Percentiles rank a stretch among this genome's conserved stretches.
Conservation (phyloP, 2,113 vertebrate genomes). For the Struthio camelus region DNA sequence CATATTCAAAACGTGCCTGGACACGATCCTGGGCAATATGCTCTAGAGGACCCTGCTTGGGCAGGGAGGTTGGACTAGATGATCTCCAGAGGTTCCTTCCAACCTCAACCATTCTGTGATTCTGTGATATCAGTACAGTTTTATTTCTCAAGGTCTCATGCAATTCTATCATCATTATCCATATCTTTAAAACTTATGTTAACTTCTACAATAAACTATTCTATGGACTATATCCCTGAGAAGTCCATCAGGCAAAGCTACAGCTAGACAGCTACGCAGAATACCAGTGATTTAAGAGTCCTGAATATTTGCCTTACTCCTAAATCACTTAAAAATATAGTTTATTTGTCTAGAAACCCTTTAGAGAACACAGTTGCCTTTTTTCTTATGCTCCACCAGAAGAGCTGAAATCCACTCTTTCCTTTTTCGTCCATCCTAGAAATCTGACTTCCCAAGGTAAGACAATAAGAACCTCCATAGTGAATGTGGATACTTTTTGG, state of each 20-base stretch:
- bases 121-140: not conserved
- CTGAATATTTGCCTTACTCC: not conserved
- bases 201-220: not conserved
- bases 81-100: too few relatives aligned
- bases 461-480: not conserved
- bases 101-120: too few relatives aligned
- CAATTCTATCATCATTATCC: not conserved
- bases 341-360: not conserved
- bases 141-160: fast-evolving
- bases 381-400: not conserved
- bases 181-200: not conserved
- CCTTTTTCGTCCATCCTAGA: not conserved
- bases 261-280: not conserved
- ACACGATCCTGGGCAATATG: too few relatives aligned
- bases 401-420: not conserved
- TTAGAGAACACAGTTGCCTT: not conserved
- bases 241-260: not conserved
- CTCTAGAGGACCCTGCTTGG: too few relatives aligned
- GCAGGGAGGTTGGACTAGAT: too few relatives aligned
- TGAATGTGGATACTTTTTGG: not conserved
- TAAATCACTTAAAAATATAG: not conserved
- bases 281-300: not conserved
- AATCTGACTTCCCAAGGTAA: not conserved
- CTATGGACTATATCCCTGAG: not conserved
- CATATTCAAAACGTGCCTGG: too few relatives aligned